Evolutionary conservation across 2,113 vertebrate genomes (phyloP).

Genomic region (Ceuthmochares aereus): DNA sequence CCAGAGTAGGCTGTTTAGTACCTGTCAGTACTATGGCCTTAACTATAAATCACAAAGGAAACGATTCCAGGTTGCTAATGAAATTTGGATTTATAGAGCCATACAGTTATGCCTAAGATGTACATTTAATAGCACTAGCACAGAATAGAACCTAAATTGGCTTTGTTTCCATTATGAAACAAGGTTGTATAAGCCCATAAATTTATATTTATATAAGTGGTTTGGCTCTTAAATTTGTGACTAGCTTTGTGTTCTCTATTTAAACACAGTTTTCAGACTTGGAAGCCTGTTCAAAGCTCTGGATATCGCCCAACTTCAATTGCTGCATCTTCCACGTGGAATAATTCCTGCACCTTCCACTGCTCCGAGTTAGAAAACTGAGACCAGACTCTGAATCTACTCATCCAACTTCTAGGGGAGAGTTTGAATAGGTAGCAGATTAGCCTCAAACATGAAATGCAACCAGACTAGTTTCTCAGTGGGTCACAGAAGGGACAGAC

Average conservation of each 20-base stretch:
- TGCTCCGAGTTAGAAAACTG: neutral
- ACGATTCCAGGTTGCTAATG: conserved; percentile 8
- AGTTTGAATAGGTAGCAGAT: neutral
- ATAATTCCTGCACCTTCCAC: neutral
- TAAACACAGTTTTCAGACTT: neutral
- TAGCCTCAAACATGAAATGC: neutral
- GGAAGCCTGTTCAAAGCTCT: neutral
- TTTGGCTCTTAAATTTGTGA: neutral
- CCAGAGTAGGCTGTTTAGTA: neutral
- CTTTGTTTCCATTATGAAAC: conserved; percentile 25
- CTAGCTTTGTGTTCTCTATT: neutral
- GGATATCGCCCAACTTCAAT: neutral
- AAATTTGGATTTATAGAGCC: conserved; percentile 36
- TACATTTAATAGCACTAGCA: neutral
- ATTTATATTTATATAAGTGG: neutral
- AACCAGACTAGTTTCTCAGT: neutral
- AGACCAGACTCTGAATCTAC: neutral
- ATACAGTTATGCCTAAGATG: neutral
- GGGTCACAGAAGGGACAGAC: neutral
- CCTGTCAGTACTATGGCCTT: neutral
- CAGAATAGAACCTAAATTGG: neutral
- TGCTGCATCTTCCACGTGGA: neutral
- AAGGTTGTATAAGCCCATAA: neutral
- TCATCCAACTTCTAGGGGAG: neutral
- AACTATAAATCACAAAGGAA: conserved; percentile 51